Conservation (phyloP, 2,888 invertebrate genomes). For the Drosophila histrio region DNA sequence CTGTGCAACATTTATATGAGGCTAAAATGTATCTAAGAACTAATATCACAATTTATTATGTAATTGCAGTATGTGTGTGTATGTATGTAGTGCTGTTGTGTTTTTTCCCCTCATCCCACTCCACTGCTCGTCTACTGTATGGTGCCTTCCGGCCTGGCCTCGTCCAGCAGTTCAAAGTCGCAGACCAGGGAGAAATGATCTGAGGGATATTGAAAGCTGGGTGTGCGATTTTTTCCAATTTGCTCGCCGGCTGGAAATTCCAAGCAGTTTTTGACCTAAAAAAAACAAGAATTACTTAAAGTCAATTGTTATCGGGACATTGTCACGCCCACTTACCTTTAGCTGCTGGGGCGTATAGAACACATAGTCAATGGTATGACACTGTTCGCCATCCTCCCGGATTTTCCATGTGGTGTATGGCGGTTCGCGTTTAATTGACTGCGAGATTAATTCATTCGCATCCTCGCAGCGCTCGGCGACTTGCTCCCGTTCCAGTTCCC, state of each 20-base stretch:
- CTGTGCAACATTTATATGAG: constrained; percentile 59
- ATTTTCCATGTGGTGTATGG: constrained; percentile 91
- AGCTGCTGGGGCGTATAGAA: constrained; percentile 87
- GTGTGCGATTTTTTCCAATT: constrained; percentile 88
- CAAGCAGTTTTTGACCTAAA: constrained; percentile 83
- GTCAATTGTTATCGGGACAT: not conserved
- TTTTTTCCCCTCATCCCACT: not conserved
- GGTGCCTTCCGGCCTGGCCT: constrained; percentile 22
- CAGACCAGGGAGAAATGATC: constrained; percentile 91
- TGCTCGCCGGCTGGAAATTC: constrained; percentile 87
- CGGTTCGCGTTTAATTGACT: constrained; percentile 86
- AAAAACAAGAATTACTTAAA: not conserved
- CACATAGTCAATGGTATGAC: constrained; percentile 91
- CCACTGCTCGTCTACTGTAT: constrained; percentile 42
- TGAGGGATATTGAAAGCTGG: constrained; percentile 89
- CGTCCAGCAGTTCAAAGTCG: constrained; percentile 85
- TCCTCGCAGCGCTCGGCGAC: constrained; percentile 29
- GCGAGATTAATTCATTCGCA: constrained; percentile 62
- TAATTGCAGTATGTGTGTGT: constrained; percentile 57
- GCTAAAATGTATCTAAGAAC: constrained; percentile 82
- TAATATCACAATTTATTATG: constrained; percentile 83
- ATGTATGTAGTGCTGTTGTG: not conserved
- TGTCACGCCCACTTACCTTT: constrained; percentile 83
- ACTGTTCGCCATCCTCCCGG: constrained; percentile 88
- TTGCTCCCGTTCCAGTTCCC: constrained; percentile 19